Base-by-base conservation (phyloP, 2,113 vertebrate genomes). In the Callorhinus ursinus region DNA sequence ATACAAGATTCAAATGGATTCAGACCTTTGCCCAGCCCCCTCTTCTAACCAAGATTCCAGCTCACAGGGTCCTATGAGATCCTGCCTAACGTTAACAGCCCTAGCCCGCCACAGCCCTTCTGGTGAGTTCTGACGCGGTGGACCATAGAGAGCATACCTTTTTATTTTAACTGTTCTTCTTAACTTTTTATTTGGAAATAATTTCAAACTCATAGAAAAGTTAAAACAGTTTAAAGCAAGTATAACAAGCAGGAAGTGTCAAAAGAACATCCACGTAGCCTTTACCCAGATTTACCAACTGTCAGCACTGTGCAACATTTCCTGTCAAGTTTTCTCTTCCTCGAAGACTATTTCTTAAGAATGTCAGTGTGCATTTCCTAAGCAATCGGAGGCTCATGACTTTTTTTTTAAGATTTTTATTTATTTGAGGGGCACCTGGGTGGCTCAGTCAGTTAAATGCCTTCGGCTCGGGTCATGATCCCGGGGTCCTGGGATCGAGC, bases 131-230 rank as follows among this genome's bases (percentile, higher is more conserved):
- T 18, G 36, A 10, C 46, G 42, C 65, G 16, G 55, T 4, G 28
- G 24, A 65, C n/a, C 46, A 12, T 18, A 87, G 67, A 88, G 51
- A 74, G 5, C 4, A 4, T 42, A 81, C n/a, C 31, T 86, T 55
- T 74, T 88, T 24, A 80, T 80, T 93, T 93, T 55, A 79, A 31
- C 55, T 96, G 28, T 72, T 88, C 67, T 96, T 96, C 86, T 57
- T 7, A 81, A 49, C 22, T 69, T 85, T 63, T 93, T 57, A 82
- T 71, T 89, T 51, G 77, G 80, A 96, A 97, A 77, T 71, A 80
- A 94, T 90, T 85, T 96, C 31, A 83, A 59, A 83, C 31, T 95
- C 24, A 65, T 19, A 39, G 24, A 33, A 88, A 91, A 85, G n/a
- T 80, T 83, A 65, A 89, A 92, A 85, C 77, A 61, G 10, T 91